Evolutionary conservation across 2,888 invertebrate species (phyloP).

Genomic region (Matsumyia berberina): DNA sequence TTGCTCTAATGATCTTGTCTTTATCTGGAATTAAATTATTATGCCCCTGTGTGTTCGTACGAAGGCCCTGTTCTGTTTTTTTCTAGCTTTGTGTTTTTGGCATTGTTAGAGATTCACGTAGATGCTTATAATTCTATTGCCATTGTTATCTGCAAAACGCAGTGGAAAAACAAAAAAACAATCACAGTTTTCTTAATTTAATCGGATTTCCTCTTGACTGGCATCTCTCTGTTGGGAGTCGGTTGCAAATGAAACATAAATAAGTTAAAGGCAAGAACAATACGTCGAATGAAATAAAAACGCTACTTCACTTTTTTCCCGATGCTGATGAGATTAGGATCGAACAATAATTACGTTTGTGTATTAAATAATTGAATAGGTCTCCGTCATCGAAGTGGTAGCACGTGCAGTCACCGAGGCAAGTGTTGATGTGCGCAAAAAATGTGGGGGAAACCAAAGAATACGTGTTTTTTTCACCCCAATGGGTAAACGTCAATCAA

Average conservation of each 20-base stretch:
- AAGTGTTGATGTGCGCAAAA: neutral
- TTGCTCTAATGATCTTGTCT: slow-evolving; percentile 76
- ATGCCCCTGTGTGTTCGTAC: slow-evolving; percentile 30
- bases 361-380: slow-evolving; percentile 45
- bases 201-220: slow-evolving; percentile 59
- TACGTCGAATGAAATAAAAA: slow-evolving; percentile 35
- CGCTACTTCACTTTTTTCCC: slow-evolving; percentile 39
- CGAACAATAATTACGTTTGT: slow-evolving; percentile 66
- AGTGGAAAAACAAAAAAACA: slow-evolving; percentile 30
- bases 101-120: slow-evolving; percentile 32
- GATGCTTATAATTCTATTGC: slow-evolving; percentile 5
- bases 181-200: slow-evolving; percentile 37
- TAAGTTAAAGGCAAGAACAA: slow-evolving; percentile 51
- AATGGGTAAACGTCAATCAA: slow-evolving; percentile 19
- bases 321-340: slow-evolving; percentile 64
- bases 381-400: slow-evolving; percentile 28
- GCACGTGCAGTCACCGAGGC: slow-evolving; percentile 24
- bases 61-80: slow-evolving; percentile 13
- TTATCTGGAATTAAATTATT: slow-evolving; percentile 71
- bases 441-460: slow-evolving; percentile 15
- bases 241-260: slow-evolving; percentile 41
- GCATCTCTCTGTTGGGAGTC: slow-evolving; percentile 16
- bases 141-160: slow-evolving; percentile 48
- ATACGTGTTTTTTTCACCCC: neutral
- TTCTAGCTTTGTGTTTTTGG: slow-evolving; percentile 10